Conservation (phyloP, 1,140 invertebrate genomes). For the Drosophila leontia region DNA sequence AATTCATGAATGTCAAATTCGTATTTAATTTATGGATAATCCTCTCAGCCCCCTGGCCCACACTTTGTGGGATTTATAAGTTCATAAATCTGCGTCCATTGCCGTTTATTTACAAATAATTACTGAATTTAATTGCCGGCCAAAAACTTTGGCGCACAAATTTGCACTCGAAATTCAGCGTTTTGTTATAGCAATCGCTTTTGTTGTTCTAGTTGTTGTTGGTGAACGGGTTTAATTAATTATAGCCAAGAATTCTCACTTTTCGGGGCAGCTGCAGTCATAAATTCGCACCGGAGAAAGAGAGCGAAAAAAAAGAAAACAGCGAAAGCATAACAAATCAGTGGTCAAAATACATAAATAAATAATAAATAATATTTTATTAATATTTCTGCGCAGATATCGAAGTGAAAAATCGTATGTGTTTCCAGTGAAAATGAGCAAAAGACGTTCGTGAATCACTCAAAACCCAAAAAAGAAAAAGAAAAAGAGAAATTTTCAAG, state of each 20-base stretch:
- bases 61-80: slow-evolving; percentile 38
- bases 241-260: slow-evolving; percentile 47
- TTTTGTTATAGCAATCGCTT: slow-evolving; percentile 3
- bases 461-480: neutral
- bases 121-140: slow-evolving; percentile 45
- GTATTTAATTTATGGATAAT: slow-evolving; percentile 45
- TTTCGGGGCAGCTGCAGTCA: slow-evolving; percentile 71
- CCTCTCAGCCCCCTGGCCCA: neutral
- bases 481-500: slow-evolving; percentile 27
- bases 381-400: slow-evolving; percentile 34
- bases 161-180: slow-evolving; percentile 39
- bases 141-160: slow-evolving; percentile 44
- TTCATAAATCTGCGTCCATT: slow-evolving; percentile 48
- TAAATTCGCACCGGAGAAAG: slow-evolving; percentile 59
- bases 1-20: slow-evolving; percentile 52
- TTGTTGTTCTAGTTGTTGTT: slow-evolving; percentile 18
- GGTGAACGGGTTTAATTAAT: slow-evolving; percentile 49
- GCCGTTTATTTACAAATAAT: slow-evolving; percentile 55
- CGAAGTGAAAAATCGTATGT: slow-evolving; percentile 26
- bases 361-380: slow-evolving; percentile 55
- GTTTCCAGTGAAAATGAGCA: slow-evolving; percentile 48
- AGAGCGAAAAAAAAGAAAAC: neutral
- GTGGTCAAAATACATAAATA: slow-evolving; percentile 31
- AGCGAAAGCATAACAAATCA: slow-evolving; percentile 30
- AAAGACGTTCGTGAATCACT: slow-evolving; percentile 41